Evolutionary conservation across 2,888 invertebrate genomes (phyloP).

Genomic region (Polydrusus pterygomalis): DNA sequence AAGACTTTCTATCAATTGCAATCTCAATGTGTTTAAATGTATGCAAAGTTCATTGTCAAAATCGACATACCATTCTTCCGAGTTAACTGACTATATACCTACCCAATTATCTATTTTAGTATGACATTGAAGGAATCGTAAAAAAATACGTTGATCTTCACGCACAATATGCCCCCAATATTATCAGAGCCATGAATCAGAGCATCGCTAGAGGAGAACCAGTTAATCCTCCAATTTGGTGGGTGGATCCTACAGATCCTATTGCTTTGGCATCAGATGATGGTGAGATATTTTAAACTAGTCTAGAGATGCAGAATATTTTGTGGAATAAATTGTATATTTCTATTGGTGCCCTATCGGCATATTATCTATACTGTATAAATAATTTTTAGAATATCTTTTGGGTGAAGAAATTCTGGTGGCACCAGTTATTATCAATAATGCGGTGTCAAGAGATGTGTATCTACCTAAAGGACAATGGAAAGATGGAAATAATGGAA

Average conservation of each 20-base stretch:
- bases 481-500: conserved; percentile 77
- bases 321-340: no score
- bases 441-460: conserved; percentile 78
- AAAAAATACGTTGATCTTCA: conserved; percentile 81
- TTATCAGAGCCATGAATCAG: conserved; percentile 78
- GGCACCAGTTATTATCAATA: conserved; percentile 83
- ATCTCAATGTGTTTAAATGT: no score
- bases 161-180: conserved; percentile 76
- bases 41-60: no score
- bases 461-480: conserved; percentile 86
- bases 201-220: conserved; percentile 79
- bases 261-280: conserved; percentile 77
- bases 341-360: no score
- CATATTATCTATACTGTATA: neutral
- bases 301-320: no score
- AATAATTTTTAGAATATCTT: conserved; percentile 79
- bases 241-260: conserved; percentile 83
- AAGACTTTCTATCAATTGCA: neutral
- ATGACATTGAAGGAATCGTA: conserved; percentile 78
- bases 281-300: conserved; percentile 68
- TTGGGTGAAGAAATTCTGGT: conserved; percentile 85
- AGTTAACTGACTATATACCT: no score
- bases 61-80: no score
- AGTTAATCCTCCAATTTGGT: conserved; percentile 90
- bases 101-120: conserved; percentile 59